phyloP scores from a whole-genome alignment of 2,113 vertebrate species.

The Syngnathoides biaculeatus region DNA sequence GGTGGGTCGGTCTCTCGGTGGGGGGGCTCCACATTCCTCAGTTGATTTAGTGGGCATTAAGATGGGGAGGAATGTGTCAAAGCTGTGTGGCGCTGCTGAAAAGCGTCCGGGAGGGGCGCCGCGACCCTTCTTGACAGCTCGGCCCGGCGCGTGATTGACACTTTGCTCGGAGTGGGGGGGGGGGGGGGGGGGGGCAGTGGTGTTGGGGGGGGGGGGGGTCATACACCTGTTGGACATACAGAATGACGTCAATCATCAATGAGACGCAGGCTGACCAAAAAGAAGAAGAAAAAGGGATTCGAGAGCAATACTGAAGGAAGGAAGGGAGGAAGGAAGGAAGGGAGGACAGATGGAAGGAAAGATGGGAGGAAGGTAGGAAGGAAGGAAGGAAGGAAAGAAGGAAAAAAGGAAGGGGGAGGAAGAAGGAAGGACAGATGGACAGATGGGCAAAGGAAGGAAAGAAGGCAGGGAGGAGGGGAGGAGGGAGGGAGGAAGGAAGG shows the following conservation, averaged over 20 bases:
- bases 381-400: too few species aligned
- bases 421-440: too few species aligned
- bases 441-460: too few species aligned
- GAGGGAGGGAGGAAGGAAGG: too few species aligned
- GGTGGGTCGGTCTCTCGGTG: constrained; percentile 22
- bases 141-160: constrained; percentile 61
- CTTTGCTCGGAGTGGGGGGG: constrained; percentile 42
- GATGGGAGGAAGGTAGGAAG: too few species aligned
- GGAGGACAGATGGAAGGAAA: too few species aligned
- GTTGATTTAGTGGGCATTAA: constrained; percentile 75
- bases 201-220: background rate
- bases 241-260: background rate
- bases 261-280: background rate
- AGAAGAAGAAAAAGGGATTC: background rate
- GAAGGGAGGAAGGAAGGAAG: too few species aligned
- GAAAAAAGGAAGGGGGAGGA: too few species aligned
- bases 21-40: constrained; percentile 60
- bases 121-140: constrained; percentile 37
- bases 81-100: constrained; percentile 46
- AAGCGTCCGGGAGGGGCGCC: constrained; percentile 46
- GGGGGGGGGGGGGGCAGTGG: constrained; percentile 24
- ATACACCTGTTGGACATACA: background rate
- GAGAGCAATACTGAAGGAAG: background rate
- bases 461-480: too few species aligned
- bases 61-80: constrained; percentile 74